Percentiles rank a stretch among this genome's conserved stretches.
These are phyloP conservation scores for Rhegmatorhina hoffmannsi DNA, from an alignment of 2,113 vertebrate species.

Conservation along the genomic window DNA sequence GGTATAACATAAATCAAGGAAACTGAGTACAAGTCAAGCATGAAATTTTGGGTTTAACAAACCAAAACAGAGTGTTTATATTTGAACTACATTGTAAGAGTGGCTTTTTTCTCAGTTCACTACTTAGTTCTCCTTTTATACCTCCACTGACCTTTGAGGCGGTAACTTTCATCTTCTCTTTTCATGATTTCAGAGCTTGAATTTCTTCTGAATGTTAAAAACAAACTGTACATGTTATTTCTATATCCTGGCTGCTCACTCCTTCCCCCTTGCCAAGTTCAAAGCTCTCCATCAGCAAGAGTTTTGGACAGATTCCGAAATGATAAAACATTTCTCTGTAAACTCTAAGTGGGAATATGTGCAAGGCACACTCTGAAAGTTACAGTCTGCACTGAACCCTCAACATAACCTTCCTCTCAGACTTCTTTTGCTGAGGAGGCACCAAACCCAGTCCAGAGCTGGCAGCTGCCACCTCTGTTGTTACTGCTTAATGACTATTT, in stretches of 20 bases:
- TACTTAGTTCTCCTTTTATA: background rate
- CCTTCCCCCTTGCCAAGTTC: background rate
- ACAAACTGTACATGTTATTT: background rate
- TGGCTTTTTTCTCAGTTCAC: background rate
- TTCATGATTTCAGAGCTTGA: background rate
- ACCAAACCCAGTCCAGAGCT: background rate
- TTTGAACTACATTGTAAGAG: background rate
- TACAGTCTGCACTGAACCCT: background rate
- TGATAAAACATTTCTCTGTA: background rate
- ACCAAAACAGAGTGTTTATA: background rate
- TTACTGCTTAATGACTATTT: background rate
- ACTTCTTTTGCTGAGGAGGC: background rate
- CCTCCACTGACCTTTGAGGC: background rate
- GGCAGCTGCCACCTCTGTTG: background rate
- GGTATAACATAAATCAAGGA: background rate
- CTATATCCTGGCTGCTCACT: background rate
- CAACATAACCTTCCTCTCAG: background rate
- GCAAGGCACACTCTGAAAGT: background rate
- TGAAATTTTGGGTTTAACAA: constrained; percentile 1
- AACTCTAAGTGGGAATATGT: background rate
- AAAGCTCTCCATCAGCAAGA: background rate
- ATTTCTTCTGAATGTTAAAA: background rate
- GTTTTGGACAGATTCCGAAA: background rate
- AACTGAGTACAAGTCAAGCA: background rate
- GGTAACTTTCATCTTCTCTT: background rate